Base-by-base conservation (phyloP, 2,888 invertebrate genomes). In the Dynastes grantii region DNA sequence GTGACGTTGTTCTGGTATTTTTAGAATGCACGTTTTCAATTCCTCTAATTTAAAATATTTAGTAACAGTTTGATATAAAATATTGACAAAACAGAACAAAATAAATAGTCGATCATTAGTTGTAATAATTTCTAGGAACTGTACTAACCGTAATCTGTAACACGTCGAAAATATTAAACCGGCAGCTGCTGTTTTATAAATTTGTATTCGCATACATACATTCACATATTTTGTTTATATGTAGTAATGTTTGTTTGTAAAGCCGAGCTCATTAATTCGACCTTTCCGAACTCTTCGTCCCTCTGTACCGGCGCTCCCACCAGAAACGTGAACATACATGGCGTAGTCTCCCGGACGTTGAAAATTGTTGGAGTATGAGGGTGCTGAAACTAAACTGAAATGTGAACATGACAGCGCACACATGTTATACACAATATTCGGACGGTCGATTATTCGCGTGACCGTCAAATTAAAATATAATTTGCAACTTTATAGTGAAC, bases 381-480 rank as follows among this genome's bases (percentile, higher is more conserved):
- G 9, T 8, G 40, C 8, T 6, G 40, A 40, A 40, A 40, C 40
- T 1, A 6, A 40, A 40, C 45, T 8, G 45, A 58, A 58, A 58
- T 16, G 22, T 6, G 16, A 58, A 6, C 45, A 16, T 40, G 65
- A 16, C 40, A 49, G 13, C 22, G 45, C 40, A 49, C 65, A 67
- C 65, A 40, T 16, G 65, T 40, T 45, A 22, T 67, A 67, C 65
- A 49, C 65, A 49, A 67, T 40, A 67, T 67, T 45, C 22, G 55
- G 55, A 58, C 22, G 65, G 45, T 37, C 40, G 40, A 45, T 67
- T 40, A 67, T 67, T 16, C 37, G 37, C 45, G 45, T 9, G 45
- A 40, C 11, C 45, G 65, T 67, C 16, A 40, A 45, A 45, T 67
- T 67, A 67, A 67, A 67, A 40, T 67, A 67, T 67, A 67, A 67